Conservation (phyloP, 2,797 vertebrate species). For the Helarctos malayanus region DNA sequence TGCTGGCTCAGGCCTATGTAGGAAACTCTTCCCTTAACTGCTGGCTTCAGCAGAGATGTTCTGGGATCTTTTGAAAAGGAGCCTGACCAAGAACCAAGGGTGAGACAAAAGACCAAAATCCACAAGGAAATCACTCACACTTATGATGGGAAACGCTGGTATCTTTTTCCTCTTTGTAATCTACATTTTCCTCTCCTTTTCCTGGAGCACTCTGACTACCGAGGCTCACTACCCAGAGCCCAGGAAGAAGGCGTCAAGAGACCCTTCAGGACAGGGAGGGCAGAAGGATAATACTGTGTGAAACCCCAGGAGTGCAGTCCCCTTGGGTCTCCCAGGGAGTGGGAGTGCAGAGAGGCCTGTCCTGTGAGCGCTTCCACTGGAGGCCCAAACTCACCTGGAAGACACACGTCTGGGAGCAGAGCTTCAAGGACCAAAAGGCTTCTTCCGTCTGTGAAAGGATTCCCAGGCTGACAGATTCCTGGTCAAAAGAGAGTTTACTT, state of each 20-base stretch:
- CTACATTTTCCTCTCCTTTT: not conserved
- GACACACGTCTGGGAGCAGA: not conserved
- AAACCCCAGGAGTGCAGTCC: not conserved
- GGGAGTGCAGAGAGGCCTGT: not conserved
- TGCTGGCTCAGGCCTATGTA: not conserved
- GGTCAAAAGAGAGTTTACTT: not conserved
- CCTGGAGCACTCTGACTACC: not conserved
- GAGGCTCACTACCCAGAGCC: not conserved
- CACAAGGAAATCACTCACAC: not conserved
- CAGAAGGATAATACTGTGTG: not conserved
- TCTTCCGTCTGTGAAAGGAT: not conserved
- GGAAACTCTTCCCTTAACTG: not conserved
- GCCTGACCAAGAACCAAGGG: not conserved
- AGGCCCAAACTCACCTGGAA: not conserved
- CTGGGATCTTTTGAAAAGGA: slow-evolving; percentile 8
- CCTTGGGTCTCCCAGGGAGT: not conserved
- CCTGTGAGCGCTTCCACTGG: not conserved
- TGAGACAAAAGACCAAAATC: slow-evolving; percentile 37
- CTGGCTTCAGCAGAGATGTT: not conserved
- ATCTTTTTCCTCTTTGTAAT: not conserved
- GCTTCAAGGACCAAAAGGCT: not conserved
- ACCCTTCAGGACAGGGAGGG: not conserved
- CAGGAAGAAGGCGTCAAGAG: not conserved
- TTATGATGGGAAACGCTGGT: not conserved
- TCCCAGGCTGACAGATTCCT: not conserved